Base-by-base conservation (phyloP, 1,140 invertebrate species). In the Euglossa dilemma region DNA sequence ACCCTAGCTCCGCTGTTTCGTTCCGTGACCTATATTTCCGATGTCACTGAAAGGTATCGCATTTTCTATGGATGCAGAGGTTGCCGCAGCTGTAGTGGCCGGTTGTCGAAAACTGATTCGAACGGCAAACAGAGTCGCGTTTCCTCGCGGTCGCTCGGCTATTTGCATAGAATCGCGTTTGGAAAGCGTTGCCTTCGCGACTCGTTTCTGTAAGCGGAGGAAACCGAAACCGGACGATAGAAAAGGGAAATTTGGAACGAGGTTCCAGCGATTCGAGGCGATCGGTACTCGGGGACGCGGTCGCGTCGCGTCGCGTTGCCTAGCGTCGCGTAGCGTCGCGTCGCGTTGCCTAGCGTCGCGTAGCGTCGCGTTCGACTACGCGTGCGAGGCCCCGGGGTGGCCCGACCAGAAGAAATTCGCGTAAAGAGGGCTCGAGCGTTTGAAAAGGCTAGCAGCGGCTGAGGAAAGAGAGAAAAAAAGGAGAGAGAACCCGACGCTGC, bases 371-470 rank as follows among this genome's bases (percentile, higher is more conserved):
- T 81, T 75, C 61, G 56, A 23, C 18, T 23, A 50, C 43, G 52
- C 50, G 28, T 74, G 47, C 70, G 70, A 73, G 47, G 56, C 79
- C 47, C 50, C n/a, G n/a, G n/a, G 52, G 50, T 20, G n/a, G 25
- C 56, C 57, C 45, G 72, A 16, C 47, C 43, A 57, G 54, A 45
- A 56, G 59, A 87, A 87, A 87, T 80, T 77, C 74, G 23, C 69
- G 67, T 69, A 64, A 86, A 87, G 80, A 50, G 61, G 56, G 1
- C 63, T 78, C 70, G 71, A 43, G 36, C 50, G 56, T 87, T 87
- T 87, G 52, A 87, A 87, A 77, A 59, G 77, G 66, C 80, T 64
- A 50, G 8, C 74, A 66, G 56, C 74, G 57, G 36, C n/a, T 57
- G 45, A 50, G 11, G 43, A 25, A 59, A 18, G 25, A 50, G 45